Base-by-base conservation (phyloP, 2,888 invertebrate genomes). In the Acleris cristana region DNA sequence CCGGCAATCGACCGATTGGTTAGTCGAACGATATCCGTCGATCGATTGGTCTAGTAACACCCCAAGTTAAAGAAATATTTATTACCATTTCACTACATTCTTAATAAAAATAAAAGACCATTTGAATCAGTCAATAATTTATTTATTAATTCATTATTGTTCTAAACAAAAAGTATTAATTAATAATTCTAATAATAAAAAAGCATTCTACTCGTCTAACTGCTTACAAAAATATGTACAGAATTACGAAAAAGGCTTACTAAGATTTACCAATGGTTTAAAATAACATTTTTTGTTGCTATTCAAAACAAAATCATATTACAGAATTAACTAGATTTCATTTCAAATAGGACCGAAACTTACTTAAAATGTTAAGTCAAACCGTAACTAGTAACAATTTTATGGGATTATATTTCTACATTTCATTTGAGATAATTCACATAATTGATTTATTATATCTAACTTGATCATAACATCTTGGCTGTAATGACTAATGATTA, bases 121-220 rank as follows among this genome's bases (percentile, higher is more conserved):
- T 67, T 57, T 72, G 77, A 76, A 53, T 85, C 85, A 81, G 84
- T 88, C 87, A 89, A 89, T 89, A 90, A 88, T 87, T 89, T 89
- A 77, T 84, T 84, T 83, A 85, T 80, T 80, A 73, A 71, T 83
- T 73, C 78, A 77, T 80, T 80, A 78, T 79, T 79, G 74, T 74
- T 81, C 81, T 86, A 86, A 87, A 85, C 34, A 80, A 81, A 81
- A 74, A 73, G 45, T 5, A 45, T 51, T 45, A 56, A 63, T 30
- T 16, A 65, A 54, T 58, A 54, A n/a, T 21, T 72, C 80, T 82
- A 84, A 78, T 76, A 78, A 78, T 85, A 86, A 83, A 87, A 83
- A 88, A 87, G 88, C 89, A 74, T 85, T 81, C 83, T 85, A 85
- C 81, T 81, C 26, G 70, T 73, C 85, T 86, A 86, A 79, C 82